Evolutionary conservation across 2,797 vertebrate species (phyloP), one percentile per base, ranked within the genome.

Genomic region (Esox masquinongy): DNA sequence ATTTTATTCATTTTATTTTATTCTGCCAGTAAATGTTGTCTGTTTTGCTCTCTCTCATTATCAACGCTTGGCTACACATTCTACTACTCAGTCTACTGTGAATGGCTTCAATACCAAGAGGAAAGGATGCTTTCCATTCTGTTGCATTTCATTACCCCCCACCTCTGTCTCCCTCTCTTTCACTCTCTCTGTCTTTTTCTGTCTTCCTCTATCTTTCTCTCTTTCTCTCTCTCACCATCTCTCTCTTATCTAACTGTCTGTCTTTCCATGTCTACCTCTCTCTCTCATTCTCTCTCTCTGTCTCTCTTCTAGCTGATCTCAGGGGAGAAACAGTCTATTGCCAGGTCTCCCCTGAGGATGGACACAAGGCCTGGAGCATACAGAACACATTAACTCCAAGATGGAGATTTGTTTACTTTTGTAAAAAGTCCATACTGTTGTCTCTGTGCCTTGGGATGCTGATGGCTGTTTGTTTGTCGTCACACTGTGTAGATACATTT

Each of bases 71-170:
- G 88, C 68, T 91, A 90, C 81, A 36, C 84, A 82, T 90, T 85
- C 86, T 16, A 53, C 51, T 90, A 90, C 81, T 80, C 91, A 92
- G 84, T 89, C 87, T 93, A 91, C 89, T 92, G 90, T 93, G 90
- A 93, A 93, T 84, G 82, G 90, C 89, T 91, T 88, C 90, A 87
- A 83, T 89, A 84, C 90, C 86, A 90, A 87, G 90, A 88, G 85
- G 19, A 19, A 53, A 0, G 19, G 51, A n/a, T 19, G 19, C 91
- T 93, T 93, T 92, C 90, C 91, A 87, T 93, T 89, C 89, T 88
- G 89, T 82, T 92, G 91, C 36, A 39, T 39, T 39, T 39, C 36
- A 39, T 39, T 39, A 39, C 7, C 36, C 3, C 7, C 36, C 36
- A 39, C 36, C 36, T 88, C 89, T 90, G 87, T 89, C 91, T 86